phyloP scores from a whole-genome alignment of 2,888 invertebrate species.

The Oxyteleia sp. region DNA sequence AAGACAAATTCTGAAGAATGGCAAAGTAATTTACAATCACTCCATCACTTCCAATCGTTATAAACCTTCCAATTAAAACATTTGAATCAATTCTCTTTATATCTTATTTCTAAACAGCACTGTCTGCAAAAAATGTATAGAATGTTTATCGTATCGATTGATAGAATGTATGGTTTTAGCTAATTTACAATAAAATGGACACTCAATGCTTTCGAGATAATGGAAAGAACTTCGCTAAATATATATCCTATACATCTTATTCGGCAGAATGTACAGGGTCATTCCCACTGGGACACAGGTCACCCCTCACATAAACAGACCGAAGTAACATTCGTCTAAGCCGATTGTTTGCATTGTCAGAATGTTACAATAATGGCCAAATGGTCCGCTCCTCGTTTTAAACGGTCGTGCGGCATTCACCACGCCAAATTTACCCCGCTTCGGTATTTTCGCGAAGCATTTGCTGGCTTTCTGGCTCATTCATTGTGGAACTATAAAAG shows the following conservation, averaged over 20 bases:
- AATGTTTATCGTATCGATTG: too few species aligned
- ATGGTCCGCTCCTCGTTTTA: conserved; percentile 18
- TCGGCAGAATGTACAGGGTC: conserved; percentile 1
- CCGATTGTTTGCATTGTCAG: conserved; percentile 39
- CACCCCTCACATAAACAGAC: conserved; percentile 1
- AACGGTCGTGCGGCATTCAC: conserved; percentile 1
- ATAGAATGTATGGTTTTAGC: too few species aligned
- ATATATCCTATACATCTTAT: too few species aligned
- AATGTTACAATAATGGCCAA: conserved; percentile 42
- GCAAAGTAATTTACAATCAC: too few species aligned
- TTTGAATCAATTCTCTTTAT: too few species aligned
- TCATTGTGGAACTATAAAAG: conserved; percentile 17
- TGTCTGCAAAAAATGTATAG: too few species aligned
- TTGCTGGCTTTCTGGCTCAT: conserved; percentile 5
- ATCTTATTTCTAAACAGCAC: too few species aligned
- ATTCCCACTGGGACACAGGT: conserved; percentile 9
- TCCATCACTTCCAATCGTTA: too few species aligned
- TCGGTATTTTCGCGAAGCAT: conserved; percentile 20
- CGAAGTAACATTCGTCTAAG: conserved; percentile 16
- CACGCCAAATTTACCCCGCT: conserved; percentile 23
- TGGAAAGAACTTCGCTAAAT: too few species aligned
- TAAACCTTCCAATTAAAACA: too few species aligned
- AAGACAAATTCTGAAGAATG: too few species aligned
- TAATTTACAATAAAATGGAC: too few species aligned
- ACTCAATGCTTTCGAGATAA: background rate